Conservation (phyloP, 2,113 vertebrate species). For the Chaetodon trifascialis region DNA sequence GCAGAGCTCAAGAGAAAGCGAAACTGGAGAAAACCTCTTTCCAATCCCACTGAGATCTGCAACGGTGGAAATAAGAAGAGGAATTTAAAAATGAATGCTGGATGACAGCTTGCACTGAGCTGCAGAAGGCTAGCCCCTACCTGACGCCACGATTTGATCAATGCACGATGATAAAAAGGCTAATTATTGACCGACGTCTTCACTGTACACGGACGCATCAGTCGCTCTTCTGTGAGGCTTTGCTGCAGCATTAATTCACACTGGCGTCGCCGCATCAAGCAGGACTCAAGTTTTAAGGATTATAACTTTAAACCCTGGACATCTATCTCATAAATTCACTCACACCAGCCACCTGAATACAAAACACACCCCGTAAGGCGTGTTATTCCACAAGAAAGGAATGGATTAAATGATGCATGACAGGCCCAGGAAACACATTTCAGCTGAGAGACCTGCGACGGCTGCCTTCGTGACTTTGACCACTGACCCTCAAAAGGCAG, state of each 20-base stretch:
- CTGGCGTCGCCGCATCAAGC: background rate
- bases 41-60: too few relatives aligned
- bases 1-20: background rate
- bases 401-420: slow-evolving; percentile 5
- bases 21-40: background rate
- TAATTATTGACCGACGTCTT: too few relatives aligned
- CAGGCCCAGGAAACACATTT: background rate
- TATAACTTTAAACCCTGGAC: background rate
- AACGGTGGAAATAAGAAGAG: too few relatives aligned
- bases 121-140: too few relatives aligned
- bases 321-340: background rate
- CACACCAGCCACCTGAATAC: background rate
- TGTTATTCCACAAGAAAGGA: background rate
- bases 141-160: too few relatives aligned
- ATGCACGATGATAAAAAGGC: too few relatives aligned
- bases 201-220: too few relatives aligned
- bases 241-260: too few relatives aligned
- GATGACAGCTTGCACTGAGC: too few relatives aligned
- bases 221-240: too few relatives aligned
- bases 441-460: background rate
- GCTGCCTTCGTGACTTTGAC: slow-evolving; percentile 39
- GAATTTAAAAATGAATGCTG: too few relatives aligned
- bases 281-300: background rate
- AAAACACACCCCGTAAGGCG: background rate
- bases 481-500: slow-evolving; percentile 43